These are phyloP conservation scores for Pygmarrhopalites habei DNA, from an alignment of 1,140 invertebrate genomes.

Conservation along the genomic window DNA sequence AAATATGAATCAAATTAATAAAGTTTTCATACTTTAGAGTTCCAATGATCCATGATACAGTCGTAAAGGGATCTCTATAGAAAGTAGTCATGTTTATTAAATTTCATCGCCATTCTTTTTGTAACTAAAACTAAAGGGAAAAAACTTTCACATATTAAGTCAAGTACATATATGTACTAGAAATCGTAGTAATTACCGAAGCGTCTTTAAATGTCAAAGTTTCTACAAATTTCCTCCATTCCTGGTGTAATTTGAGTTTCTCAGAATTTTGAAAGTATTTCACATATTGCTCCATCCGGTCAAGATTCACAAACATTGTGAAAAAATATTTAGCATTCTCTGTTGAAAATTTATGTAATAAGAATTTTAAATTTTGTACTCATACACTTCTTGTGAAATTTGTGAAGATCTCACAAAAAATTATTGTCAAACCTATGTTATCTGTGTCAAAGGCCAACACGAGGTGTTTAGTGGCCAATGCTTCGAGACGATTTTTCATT, in stretches of 20 bases:
- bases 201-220: conserved; percentile 35
- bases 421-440: conserved; percentile 27
- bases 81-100: too few relatives aligned
- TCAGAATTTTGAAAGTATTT: conserved; percentile 39
- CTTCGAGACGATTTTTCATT: conserved; percentile 39
- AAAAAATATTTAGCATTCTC: conserved; percentile 37
- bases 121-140: too few relatives aligned
- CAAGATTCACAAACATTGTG: conserved; percentile 36
- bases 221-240: conserved; percentile 36
- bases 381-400: too few relatives aligned
- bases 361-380: not conserved
- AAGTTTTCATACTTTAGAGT: conserved; percentile 26
- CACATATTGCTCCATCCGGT: conserved; percentile 30
- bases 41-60: conserved; percentile 31
- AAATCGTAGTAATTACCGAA: too few relatives aligned
- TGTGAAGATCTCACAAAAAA: not conserved
- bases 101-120: too few relatives aligned
- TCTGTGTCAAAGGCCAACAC: conserved; percentile 39
- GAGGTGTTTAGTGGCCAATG: conserved; percentile 38
- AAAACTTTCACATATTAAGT: too few relatives aligned
- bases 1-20: not conserved
- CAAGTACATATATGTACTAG: too few relatives aligned
- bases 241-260: conserved; percentile 34
- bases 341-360: conserved; percentile 4
- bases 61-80: too few relatives aligned